phyloP scores from a whole-genome alignment of 2,797 vertebrate species.

The Centropyge bicolor region DNA sequence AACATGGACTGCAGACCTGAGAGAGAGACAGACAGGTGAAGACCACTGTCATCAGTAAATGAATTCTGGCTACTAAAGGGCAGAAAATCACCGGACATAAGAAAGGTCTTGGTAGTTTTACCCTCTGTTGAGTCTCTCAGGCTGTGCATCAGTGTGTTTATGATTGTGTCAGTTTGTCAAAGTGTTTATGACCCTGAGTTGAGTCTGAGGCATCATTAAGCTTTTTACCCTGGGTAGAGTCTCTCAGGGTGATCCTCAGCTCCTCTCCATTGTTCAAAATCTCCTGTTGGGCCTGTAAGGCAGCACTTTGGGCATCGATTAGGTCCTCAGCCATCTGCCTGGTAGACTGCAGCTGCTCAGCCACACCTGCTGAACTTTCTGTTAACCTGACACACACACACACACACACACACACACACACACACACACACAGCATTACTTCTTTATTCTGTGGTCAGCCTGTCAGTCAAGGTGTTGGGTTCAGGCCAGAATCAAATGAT shows the following conservation, averaged over 20 bases:
- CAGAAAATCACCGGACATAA: not conserved
- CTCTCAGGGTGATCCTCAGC: conserved; percentile 80
- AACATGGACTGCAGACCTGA: conserved; percentile 84
- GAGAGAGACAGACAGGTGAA: not conserved
- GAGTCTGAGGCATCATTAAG: not conserved
- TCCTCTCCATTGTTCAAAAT: conserved; percentile 86
- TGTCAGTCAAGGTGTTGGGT: too few relatives aligned
- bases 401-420: conserved; percentile 17
- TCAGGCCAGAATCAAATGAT: too few relatives aligned
- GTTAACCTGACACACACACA: conserved; percentile 78
- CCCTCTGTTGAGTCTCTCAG: conserved; percentile 38
- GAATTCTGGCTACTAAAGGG: not conserved
- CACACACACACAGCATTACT: conserved; percentile 9
- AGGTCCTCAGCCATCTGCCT: conserved; percentile 82
- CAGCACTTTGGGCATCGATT: conserved; percentile 78
- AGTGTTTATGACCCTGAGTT: not conserved
- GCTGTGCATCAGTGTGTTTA: not conserved
- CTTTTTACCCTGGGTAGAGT: conserved; percentile 83
- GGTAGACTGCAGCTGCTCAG: conserved; percentile 84
- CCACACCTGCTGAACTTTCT: conserved; percentile 85
- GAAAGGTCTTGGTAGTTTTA: not conserved
- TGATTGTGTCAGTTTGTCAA: too few relatives aligned
- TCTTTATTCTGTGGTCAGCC: too few relatives aligned
- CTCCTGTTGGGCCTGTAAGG: conserved; percentile 83
- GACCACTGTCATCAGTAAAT: not conserved